A percentile compares a stretch with the other conserved stretches of the same genome.
Evolutionary conservation across 2,888 invertebrate species (phyloP).

Genomic region (Cheilosia soror): DNA sequence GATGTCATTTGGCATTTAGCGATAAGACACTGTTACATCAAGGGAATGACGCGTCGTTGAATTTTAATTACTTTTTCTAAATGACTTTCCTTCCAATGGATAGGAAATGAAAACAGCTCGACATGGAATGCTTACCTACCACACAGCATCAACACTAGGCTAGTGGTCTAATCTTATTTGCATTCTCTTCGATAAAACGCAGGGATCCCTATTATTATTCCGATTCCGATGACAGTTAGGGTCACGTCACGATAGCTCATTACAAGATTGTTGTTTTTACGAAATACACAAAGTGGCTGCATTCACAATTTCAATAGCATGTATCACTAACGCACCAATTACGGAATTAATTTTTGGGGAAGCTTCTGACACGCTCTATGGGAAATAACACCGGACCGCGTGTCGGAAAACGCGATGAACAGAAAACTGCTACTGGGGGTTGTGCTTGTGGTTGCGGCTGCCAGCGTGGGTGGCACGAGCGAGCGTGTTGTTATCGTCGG

Average conservation of each 20-base stretch:
- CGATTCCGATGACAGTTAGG: neutral
- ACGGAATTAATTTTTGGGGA: slow-evolving; percentile 2
- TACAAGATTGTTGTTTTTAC: neutral
- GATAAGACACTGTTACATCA: slow-evolving; percentile 32
- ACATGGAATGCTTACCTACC: slow-evolving; percentile 6
- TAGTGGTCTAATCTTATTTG: slow-evolving; percentile 20
- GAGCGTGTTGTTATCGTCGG: slow-evolving; percentile 32
- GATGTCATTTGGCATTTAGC: slow-evolving; percentile 51
- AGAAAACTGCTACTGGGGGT: slow-evolving; percentile 22
- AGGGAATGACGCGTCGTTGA: slow-evolving; percentile 14
- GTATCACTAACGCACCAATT: neutral
- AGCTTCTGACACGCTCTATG: neutral
- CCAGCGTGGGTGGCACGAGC: slow-evolving; percentile 40
- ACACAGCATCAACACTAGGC: neutral
- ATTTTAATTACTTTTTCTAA: slow-evolving; percentile 59
- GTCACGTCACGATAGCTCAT: slow-evolving; percentile 6
- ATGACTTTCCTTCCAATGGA: slow-evolving; percentile 21
- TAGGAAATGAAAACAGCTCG: slow-evolving; percentile 40
- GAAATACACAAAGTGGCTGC: neutral
- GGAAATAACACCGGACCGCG: slow-evolving; percentile 4
- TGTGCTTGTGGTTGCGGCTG: neutral
- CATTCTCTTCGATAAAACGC: neutral
- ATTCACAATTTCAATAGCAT: slow-evolving; percentile 1
- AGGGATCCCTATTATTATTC: neutral
- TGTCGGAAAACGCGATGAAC: slow-evolving; percentile 27